phyloP scores from a whole-genome alignment of 2,888 invertebrate species.

The Desoria tigrina region DNA sequence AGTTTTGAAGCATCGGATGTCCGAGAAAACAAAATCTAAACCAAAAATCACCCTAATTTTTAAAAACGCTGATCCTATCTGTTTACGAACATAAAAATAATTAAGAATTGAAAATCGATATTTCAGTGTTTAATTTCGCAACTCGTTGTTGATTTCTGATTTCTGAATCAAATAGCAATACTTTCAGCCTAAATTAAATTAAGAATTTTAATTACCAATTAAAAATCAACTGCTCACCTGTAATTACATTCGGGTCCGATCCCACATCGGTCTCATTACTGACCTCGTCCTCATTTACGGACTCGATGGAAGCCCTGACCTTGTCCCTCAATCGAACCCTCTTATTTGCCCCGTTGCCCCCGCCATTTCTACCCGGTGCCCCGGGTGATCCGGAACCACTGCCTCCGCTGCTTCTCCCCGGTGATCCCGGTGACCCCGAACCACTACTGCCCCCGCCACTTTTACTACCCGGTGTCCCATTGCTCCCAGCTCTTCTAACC shows the following conservation, averaged over 20 bases:
- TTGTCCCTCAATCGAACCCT: constrained; percentile 31
- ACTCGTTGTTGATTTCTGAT: too few relatives aligned
- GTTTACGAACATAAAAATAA: too few relatives aligned
- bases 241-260: constrained; percentile 38
- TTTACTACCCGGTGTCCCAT: not conserved
- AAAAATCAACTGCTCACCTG: too few relatives aligned
- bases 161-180: too few relatives aligned
- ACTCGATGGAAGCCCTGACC: constrained; percentile 27
- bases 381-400: too few relatives aligned
- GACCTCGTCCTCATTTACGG: not conserved
- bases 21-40: constrained; percentile 52
- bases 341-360: constrained; percentile 21
- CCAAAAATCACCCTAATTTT: too few relatives aligned
- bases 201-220: too few relatives aligned
- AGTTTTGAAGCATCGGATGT: constrained; percentile 52
- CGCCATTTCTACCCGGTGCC: not conserved
- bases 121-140: too few relatives aligned
- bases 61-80: too few relatives aligned
- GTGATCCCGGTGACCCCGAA: not conserved
- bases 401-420: not conserved
- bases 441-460: not conserved
- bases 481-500: not conserved
- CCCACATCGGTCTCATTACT: not conserved
- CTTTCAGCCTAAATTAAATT: too few relatives aligned
- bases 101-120: too few relatives aligned